Evolutionary conservation across 2,113 vertebrate species (phyloP), one percentile per base, ranked within the genome.

Genomic region (Syrrhaptes paradoxus): DNA sequence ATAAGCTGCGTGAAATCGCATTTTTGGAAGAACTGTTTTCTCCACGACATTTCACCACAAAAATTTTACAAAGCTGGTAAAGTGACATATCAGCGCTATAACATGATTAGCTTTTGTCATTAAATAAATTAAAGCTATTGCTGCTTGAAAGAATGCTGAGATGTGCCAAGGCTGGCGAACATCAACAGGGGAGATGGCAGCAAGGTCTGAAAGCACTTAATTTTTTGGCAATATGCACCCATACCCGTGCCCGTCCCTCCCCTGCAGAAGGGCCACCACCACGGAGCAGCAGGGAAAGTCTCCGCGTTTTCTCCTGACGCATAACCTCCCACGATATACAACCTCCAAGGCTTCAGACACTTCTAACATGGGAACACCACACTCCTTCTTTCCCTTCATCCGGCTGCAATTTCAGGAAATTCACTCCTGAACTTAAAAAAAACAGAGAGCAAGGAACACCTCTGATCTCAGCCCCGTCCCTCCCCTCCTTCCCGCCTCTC

Each of bases 51-150:
- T 91, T 87, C 92, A 59, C 82, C 78, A 91, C 54, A 75, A 63
- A 86, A 93, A 68, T 38, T 83, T 86, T 46, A 49, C 63, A 63
- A 84, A 95, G 76, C 84, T 68, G 58, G 70, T 87, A 13, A 92
- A 96, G 54, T 45, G 85, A 88, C 92, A 68, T 73, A 80, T 84
- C 75, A 52, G 55, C 0, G 0, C 79, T 86, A 51, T 75, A 90
- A 91, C 73, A 17, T 10, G 61, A 95, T 89, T 59, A 82, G 66
- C 79, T 87, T 89, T 91, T 93, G 72, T 91, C 85, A 74, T 90
- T 93, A 85, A 96, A 95, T 55, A 87, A 95, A 93, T 83, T 66
- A 90, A 90, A 95, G 45, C 24, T 70, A 84, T 49, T 85, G 72
- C 75, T 91, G 75, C 85, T 75, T 62, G 68, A 74, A 83, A 83